These are phyloP conservation scores for Sycophila texana DNA, from an alignment of 2,888 invertebrate species.

Conservation along the genomic window DNA sequence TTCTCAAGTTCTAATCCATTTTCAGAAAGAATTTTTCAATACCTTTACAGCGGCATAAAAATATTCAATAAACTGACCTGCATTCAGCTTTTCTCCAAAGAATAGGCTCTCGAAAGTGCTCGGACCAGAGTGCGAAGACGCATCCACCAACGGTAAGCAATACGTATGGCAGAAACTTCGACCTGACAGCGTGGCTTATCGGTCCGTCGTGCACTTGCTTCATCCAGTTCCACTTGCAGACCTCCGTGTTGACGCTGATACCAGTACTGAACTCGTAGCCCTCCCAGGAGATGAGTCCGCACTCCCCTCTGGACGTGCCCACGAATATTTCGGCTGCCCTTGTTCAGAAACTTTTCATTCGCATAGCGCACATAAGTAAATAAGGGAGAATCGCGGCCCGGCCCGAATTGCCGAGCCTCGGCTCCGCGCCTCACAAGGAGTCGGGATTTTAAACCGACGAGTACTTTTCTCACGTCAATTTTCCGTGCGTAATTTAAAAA, in stretches of 20 bases:
- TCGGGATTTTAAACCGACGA: too few relatives aligned
- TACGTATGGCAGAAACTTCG: constrained; percentile 80
- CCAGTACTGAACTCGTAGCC: constrained; percentile 83
- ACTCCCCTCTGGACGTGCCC: constrained; percentile 72
- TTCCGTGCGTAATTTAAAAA: too few relatives aligned
- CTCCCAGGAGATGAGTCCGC: constrained; percentile 80
- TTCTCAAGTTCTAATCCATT: too few relatives aligned
- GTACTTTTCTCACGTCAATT: too few relatives aligned
- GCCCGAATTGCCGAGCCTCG: too few relatives aligned
- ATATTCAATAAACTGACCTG: constrained; percentile 56
- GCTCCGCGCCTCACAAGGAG: too few relatives aligned
- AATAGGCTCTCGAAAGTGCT: constrained; percentile 80
- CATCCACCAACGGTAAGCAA: constrained; percentile 86
- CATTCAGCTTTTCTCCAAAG: constrained; percentile 81
- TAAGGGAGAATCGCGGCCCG: too few relatives aligned
- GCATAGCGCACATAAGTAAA: background rate
- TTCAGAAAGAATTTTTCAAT: too few relatives aligned
- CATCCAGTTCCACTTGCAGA: constrained; percentile 74
- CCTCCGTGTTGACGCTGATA: constrained; percentile 80
- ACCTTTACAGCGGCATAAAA: too few relatives aligned
- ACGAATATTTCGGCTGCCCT: constrained; percentile 61
- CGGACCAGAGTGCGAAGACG: constrained; percentile 86
- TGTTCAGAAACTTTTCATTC: background rate
- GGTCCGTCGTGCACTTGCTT: constrained; percentile 84
- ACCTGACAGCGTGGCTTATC: constrained; percentile 79